Conservation (phyloP, 2,888 invertebrate species). For the Mesochorus sp. region DNA sequence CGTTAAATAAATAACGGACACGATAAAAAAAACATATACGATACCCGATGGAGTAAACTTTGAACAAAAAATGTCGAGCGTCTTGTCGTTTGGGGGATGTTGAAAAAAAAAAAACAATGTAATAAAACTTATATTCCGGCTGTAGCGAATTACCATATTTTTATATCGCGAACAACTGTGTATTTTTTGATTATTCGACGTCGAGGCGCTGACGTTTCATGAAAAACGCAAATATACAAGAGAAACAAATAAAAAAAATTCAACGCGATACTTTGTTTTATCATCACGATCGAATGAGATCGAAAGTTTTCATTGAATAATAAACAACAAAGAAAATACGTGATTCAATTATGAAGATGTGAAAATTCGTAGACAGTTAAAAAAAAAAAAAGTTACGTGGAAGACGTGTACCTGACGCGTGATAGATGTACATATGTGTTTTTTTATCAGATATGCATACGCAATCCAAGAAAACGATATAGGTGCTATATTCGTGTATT, state of each 20-base stretch:
- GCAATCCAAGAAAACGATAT: slow-evolving; percentile 9
- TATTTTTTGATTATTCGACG: slow-evolving; percentile 37
- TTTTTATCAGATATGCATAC: background rate
- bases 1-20: no score
- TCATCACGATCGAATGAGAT: background rate
- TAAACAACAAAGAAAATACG: background rate
- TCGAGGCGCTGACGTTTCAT: no score
- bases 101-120: background rate
- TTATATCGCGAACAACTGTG: slow-evolving; percentile 36
- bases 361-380: no score
- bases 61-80: background rate
- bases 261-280: background rate
- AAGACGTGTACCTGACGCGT: slow-evolving; percentile 41
- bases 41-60: background rate
- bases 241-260: background rate
- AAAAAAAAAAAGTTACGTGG: slow-evolving; percentile 15
- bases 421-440: background rate
- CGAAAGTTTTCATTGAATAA: background rate
- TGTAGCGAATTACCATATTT: slow-evolving; percentile 39
- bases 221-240: slow-evolving; percentile 23
- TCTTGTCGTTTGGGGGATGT: slow-evolving; percentile 3
- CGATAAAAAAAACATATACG: slow-evolving; percentile 3
- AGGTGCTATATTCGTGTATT: no score
- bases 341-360: no score
- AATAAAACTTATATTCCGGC: no score